Conservation (phyloP, 2,797 vertebrate genomes). For the Glossophaga mutica region DNA sequence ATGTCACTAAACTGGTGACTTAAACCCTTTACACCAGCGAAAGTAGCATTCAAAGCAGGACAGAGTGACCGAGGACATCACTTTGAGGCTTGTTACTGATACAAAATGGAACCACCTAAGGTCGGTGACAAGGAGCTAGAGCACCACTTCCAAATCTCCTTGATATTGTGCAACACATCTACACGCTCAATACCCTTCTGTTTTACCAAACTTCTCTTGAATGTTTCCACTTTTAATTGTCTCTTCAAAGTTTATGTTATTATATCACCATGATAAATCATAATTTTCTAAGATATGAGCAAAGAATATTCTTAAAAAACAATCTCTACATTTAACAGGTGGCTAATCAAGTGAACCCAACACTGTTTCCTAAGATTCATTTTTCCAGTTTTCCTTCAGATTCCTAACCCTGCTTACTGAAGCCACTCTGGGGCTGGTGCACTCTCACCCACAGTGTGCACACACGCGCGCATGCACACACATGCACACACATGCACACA, state of each 20-base stretch:
- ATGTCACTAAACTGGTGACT: not conserved
- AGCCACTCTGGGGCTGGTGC: not conserved
- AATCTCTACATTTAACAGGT: not conserved
- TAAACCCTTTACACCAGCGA: not conserved
- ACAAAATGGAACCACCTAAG: not conserved
- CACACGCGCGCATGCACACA: too few species aligned
- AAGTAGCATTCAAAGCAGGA: not conserved
- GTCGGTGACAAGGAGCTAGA: not conserved
- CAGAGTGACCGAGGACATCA: not conserved
- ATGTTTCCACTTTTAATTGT: not conserved
- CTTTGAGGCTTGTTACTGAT: not conserved
- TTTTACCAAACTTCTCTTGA: not conserved
- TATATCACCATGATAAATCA: not conserved
- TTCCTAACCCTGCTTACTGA: not conserved
- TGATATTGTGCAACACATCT: fast-evolving
- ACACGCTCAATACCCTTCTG: not conserved
- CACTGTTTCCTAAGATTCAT: not conserved
- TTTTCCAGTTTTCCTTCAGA: not conserved
- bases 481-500: fast-evolving
- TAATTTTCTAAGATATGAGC: not conserved
- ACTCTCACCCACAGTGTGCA: not conserved
- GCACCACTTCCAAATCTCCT: not conserved
- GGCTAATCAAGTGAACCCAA: not conserved
- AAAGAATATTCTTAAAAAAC: not conserved
- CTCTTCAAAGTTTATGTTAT: not conserved